Evolutionary conservation across 2,888 invertebrate species (phyloP), one percentile per base, ranked within the genome.

Genomic region (Ischnus inquisitorius): DNA sequence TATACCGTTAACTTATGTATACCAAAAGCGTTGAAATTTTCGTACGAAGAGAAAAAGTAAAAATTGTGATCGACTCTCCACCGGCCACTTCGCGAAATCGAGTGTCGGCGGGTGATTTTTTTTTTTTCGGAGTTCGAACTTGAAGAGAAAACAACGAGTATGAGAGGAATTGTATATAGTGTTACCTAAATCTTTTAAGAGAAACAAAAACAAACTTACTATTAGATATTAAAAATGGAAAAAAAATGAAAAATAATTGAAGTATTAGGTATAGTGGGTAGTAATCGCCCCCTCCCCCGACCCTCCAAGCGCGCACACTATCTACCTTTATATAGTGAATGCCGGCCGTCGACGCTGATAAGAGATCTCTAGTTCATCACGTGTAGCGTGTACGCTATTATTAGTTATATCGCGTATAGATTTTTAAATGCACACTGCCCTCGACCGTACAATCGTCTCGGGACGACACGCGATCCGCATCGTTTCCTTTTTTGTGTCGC

Each of bases 151-250:
- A 68, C 68, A 10, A 65, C 22, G 46, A 46, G 46, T 5, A 46
- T 14, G 51, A 64, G 81, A 48, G 71, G 74, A 82, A 80, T 75
- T 92, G 91, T 92, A 92, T 87, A 92, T 92, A 92, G 89, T 91
- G 91, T 92, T 92, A 91, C 90, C 91, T 91, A 91, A 90, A 88
- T 91, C 88, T 90, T 88, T 86, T 90, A 91, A 91, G 91, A 84
- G n/a, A 57, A 54, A 16, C 19, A 22, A 57, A 57, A 25, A 60
- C 12, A 87, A 83, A 67, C 87, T 87, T 90, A 90, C 90, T 89
- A 89, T 88, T 90, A 91, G 90, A 79, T 71, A 75, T 77, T 74
- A 85, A 77, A 57, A 79, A 62, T 65, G 22, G 39, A 79, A 67
- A 54, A 71, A 54, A 76, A 14, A 41, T 82, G 77, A 87, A 87